These are phyloP conservation scores for Macroramphosus scolopax DNA, from an alignment of 2,797 vertebrate genomes.

Conservation along the genomic window DNA sequence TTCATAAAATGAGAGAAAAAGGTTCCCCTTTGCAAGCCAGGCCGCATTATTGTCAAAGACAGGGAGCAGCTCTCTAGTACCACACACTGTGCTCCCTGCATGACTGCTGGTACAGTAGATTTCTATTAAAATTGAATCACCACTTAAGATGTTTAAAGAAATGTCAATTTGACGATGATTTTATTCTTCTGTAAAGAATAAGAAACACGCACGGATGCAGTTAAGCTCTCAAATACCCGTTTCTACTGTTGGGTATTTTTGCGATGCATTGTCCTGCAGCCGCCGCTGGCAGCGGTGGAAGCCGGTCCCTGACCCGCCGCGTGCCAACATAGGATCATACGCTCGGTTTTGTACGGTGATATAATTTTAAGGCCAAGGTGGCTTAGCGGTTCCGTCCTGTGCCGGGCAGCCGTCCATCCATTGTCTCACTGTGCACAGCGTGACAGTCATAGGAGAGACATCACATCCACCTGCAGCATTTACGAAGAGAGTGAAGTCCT, in stretches of 20 bases:
- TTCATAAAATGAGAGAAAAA: constrained; percentile 75
- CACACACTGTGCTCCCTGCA: constrained; percentile 27
- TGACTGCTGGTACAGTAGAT: constrained; percentile 16
- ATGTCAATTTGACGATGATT: constrained; percentile 22
- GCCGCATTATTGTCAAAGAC: constrained; percentile 60
- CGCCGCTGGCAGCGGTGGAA: too few species aligned
- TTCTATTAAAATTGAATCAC: too few species aligned
- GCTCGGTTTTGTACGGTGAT: constrained; percentile 52
- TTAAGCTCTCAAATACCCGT: constrained; percentile 17
- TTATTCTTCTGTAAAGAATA: constrained; percentile 13
- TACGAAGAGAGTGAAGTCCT: constrained; percentile 11
- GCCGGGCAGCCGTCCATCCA: constrained; percentile 32
- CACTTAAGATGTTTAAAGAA: constrained; percentile 5
- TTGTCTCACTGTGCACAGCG: constrained; percentile 34
- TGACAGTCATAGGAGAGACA: too few species aligned
- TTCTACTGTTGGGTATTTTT: constrained; percentile 39
- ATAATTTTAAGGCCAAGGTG: constrained; percentile 47
- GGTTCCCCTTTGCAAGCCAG: constrained; percentile 55
- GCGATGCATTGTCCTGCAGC: constrained; percentile 40
- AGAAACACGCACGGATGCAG: constrained; percentile 9
- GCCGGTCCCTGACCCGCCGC: too few species aligned
- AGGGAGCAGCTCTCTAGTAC: constrained; percentile 39
- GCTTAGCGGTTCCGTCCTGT: constrained; percentile 59
- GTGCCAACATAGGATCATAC: constrained; percentile 53
- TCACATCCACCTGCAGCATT: too few species aligned